Percentiles rank a stretch among this genome's conserved stretches.
phyloP scores from a whole-genome alignment of 2,888 invertebrate species.

The Polyommatus icarus region DNA sequence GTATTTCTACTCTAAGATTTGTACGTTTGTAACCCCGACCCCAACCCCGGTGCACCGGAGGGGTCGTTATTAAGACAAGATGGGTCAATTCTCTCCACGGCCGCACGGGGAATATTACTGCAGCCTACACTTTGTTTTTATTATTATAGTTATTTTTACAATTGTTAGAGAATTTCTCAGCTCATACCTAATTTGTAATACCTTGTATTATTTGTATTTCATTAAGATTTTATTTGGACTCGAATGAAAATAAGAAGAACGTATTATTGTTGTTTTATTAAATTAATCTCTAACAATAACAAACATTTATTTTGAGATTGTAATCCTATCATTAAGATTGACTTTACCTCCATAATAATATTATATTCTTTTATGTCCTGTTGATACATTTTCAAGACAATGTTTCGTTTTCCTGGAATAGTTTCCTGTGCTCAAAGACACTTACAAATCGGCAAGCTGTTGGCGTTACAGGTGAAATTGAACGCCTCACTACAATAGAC shows the following conservation, averaged over 20 bases:
- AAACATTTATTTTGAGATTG: too few relatives aligned
- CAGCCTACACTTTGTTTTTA: slow-evolving; percentile 26
- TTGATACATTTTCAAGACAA: not conserved
- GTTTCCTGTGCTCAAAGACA: slow-evolving; percentile 7
- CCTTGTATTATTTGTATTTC: not conserved
- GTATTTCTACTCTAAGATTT: slow-evolving; percentile 12
- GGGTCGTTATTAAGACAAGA: slow-evolving; percentile 24
- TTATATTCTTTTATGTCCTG: not conserved
- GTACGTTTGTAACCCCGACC: not conserved
- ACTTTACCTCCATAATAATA: too few relatives aligned
- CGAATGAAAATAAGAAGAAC: too few relatives aligned
- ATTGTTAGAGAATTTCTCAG: slow-evolving; percentile 1
- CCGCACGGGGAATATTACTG: slow-evolving; percentile 13
- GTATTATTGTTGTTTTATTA: too few relatives aligned
- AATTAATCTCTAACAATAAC: too few relatives aligned
- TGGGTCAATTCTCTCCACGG: slow-evolving; percentile 28
- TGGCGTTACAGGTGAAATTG: slow-evolving; percentile 16
- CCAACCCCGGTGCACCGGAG: not conserved
- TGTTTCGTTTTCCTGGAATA: slow-evolving; percentile 6
- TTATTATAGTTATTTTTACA: slow-evolving; percentile 29
- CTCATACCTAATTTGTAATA: not conserved
- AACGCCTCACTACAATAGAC: slow-evolving; percentile 28
- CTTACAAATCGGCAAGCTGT: slow-evolving; percentile 20
- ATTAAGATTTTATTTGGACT: too few relatives aligned
- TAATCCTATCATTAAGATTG: too few relatives aligned